Conservation (phyloP, 2,888 invertebrate species). For the Ceriagrion tenellum region DNA sequence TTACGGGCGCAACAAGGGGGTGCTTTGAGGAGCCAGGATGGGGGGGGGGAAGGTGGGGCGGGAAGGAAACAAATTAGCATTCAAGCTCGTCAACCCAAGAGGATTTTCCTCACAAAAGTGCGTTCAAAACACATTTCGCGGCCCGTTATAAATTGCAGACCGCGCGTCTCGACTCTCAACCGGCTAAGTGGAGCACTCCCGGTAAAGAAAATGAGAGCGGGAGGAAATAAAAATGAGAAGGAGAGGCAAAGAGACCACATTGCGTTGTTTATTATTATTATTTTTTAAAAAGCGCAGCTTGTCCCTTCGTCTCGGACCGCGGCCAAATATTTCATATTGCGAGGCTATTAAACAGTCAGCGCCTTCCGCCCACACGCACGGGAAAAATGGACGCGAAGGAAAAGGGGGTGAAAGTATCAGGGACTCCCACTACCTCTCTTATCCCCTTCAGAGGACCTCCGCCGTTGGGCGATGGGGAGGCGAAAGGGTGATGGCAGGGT, state of each 20-base stretch:
- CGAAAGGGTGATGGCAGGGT: neutral
- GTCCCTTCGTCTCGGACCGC: neutral
- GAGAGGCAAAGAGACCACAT: neutral
- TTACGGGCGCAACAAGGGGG: neutral
- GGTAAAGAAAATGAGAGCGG: neutral
- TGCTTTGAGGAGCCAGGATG: too few relatives aligned
- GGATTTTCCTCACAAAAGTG: neutral
- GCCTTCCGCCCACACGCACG: neutral
- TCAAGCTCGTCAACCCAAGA: neutral
- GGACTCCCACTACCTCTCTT: neutral
- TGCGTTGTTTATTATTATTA: neutral
- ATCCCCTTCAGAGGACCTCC: neutral
- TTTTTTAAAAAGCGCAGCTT: neutral
- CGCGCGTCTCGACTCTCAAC: neutral
- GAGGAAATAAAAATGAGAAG: neutral
- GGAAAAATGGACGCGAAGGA: too few relatives aligned
- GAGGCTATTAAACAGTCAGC: neutral
- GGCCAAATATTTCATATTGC: neutral
- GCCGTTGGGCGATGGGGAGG: neutral
- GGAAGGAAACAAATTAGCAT: neutral
- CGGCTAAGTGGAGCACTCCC: neutral
- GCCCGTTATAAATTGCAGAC: constrained; percentile 1
- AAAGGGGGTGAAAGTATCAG: neutral
- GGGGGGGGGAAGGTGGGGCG: too few relatives aligned
- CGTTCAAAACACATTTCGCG: neutral